These are phyloP conservation scores for Stegana nigrithorax DNA, from an alignment of 2,888 invertebrate species.

Conservation along the genomic window DNA sequence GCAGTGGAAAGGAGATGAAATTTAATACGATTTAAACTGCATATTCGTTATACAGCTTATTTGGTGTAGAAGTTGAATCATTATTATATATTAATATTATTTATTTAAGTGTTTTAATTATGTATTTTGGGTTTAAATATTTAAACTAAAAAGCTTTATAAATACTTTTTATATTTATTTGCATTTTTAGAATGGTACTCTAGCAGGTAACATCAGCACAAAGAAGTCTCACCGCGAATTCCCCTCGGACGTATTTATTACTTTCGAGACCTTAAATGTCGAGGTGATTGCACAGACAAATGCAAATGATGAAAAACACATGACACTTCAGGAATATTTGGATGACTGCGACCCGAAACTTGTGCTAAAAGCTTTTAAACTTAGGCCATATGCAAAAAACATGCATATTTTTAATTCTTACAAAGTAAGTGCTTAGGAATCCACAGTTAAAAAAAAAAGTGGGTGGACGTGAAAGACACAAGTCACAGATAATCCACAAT, in stretches of 20 bases:
- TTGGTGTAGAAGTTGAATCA: not conserved
- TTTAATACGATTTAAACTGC: not conserved
- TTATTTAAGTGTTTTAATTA: too few species aligned
- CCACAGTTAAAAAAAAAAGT: too few species aligned
- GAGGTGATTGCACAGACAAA: conserved; percentile 30
- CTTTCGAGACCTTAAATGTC: conserved; percentile 55
- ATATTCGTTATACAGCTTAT: not conserved
- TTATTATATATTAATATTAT: not conserved
- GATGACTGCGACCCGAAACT: conserved; percentile 73
- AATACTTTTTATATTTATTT: not conserved
- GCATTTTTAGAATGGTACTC: conserved; percentile 70
- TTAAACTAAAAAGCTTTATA: too few species aligned
- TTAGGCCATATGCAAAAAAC: conserved; percentile 70
- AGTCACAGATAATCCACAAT: too few species aligned
- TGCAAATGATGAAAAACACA: conserved; percentile 54
- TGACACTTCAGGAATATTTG: conserved; percentile 71
- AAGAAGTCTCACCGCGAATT: conserved; percentile 75
- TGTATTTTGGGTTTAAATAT: too few species aligned
- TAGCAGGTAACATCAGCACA: conserved; percentile 77
- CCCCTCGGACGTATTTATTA: conserved; percentile 75
- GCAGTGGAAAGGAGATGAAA: not conserved
- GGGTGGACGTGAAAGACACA: too few species aligned
- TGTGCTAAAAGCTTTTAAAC: conserved; percentile 72
- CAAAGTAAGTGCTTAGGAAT: conserved; percentile 73
- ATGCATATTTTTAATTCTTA: conserved; percentile 72